Percentiles rank a stretch among this genome's conserved stretches.
These are phyloP conservation scores for Dione vanillae DNA, from an alignment of 2,888 invertebrate species.

Conservation along the genomic window DNA sequence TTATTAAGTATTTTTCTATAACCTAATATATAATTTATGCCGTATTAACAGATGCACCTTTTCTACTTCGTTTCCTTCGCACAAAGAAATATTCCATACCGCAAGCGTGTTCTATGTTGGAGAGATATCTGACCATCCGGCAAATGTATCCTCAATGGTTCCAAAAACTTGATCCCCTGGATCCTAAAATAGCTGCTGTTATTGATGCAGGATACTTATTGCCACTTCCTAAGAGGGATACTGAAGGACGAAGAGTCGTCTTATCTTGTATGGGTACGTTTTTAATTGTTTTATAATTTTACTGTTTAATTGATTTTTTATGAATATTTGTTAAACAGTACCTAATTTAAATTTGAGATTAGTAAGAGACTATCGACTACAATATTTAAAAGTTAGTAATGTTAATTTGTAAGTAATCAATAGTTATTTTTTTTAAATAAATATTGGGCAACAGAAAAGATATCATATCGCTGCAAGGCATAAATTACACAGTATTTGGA, in stretches of 20 bases:
- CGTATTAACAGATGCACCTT: conserved; percentile 87
- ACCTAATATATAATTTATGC: background rate
- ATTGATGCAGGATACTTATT: conserved; percentile 92
- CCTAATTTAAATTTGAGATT: too few relatives aligned
- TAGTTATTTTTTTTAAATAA: too few relatives aligned
- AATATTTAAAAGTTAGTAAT: too few relatives aligned
- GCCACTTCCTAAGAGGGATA: conserved; percentile 89
- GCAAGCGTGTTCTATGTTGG: conserved; percentile 93
- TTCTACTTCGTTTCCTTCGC: conserved; percentile 92
- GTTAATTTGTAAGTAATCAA: too few relatives aligned
- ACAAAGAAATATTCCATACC: conserved; percentile 95
- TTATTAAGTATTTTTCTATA: background rate
- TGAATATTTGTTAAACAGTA: background rate
- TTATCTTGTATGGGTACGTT: conserved; percentile 90
- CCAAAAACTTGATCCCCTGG: conserved; percentile 90
- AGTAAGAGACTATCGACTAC: too few relatives aligned
- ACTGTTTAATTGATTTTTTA: background rate
- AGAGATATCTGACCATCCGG: conserved; percentile 93
- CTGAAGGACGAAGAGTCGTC: conserved; percentile 90
- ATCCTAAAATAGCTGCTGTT: conserved; percentile 91
- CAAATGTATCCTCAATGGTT: conserved; percentile 95
- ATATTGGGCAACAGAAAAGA: too few relatives aligned
- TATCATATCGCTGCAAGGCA: too few relatives aligned
- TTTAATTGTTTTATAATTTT: background rate
- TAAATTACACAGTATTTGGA: too few relatives aligned